Evolutionary conservation across 2,797 vertebrate genomes (phyloP).

Genomic region (Acipenser transmontanus): DNA sequence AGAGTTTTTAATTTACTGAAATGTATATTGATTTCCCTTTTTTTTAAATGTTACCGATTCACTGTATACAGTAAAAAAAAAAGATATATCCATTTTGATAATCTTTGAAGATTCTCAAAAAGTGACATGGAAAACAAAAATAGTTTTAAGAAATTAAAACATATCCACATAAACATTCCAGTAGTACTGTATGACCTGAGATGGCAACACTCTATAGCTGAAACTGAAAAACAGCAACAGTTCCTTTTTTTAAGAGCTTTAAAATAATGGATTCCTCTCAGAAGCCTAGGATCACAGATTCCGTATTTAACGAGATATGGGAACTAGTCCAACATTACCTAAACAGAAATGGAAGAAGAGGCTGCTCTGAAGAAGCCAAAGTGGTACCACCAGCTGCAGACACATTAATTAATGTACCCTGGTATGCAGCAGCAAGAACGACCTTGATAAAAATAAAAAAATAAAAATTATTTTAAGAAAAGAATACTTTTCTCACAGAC

Average conservation of each 20-base stretch:
- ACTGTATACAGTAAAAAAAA: too few relatives aligned
- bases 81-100: too few relatives aligned
- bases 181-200: too few relatives aligned
- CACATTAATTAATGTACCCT: conserved; percentile 64
- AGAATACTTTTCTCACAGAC: conserved; percentile 41
- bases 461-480: conserved; percentile 49
- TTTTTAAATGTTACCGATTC: too few relatives aligned
- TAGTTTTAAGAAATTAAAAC: too few relatives aligned
- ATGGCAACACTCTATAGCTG: too few relatives aligned
- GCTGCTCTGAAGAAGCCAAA: conserved; percentile 55
- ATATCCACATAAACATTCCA: too few relatives aligned
- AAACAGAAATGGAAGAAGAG: conserved; percentile 64
- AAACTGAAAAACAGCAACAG: too few relatives aligned
- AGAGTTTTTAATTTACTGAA: too few relatives aligned
- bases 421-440: conserved; percentile 58
- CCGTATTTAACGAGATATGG: conserved; percentile 32
- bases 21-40: too few relatives aligned
- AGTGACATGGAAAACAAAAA: too few relatives aligned
- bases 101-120: too few relatives aligned
- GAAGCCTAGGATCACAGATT: conserved; percentile 28
- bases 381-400: conserved; percentile 80
- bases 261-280: conserved; percentile 40
- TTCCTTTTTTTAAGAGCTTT: conserved; percentile 12
- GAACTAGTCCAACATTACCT: conserved; percentile 43
- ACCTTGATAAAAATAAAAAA: conserved; percentile 65